Evolutionary conservation across 2,113 vertebrate genomes (phyloP).

Genomic region (Sinocyclocheilus anophthalmus): DNA sequence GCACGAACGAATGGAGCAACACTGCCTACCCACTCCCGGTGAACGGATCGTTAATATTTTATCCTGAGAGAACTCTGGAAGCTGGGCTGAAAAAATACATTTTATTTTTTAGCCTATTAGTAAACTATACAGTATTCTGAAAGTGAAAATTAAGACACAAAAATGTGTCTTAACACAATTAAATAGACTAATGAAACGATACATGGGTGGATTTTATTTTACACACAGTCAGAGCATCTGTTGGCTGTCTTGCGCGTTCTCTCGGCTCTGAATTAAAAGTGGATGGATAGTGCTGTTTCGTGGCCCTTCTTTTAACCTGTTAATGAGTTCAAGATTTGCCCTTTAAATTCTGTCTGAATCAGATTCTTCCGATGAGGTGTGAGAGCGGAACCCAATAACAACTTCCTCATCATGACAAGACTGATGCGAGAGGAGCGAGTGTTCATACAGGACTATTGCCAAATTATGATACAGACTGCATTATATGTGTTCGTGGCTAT

Average conservation of each 20-base stretch:
- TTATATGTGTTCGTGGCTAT: neutral
- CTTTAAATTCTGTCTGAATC: constrained; percentile 60
- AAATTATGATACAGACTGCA: neutral
- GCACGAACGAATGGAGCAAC: constrained; percentile 58
- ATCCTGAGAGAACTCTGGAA: constrained; percentile 25
- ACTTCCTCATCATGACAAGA: constrained; percentile 50
- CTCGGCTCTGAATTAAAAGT: constrained; percentile 33
- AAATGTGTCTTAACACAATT: neutral
- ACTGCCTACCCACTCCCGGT: constrained; percentile 26
- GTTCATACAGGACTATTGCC: neutral
- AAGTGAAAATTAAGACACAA: neutral
- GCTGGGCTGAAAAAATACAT: neutral
- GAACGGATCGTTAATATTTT: constrained; percentile 44
- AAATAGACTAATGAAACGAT: neutral
- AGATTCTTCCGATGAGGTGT: constrained; percentile 63
- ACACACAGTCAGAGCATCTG: neutral
- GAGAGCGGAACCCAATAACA: constrained; percentile 63
- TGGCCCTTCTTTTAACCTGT: constrained; percentile 48
- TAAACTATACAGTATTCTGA: neutral
- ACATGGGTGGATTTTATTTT: neutral
- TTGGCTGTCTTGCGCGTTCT: neutral
- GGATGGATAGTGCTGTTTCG: constrained; percentile 34
- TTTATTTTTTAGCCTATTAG: neutral
- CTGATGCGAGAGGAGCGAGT: neutral
- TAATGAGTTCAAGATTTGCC: constrained; percentile 66